Percentiles rank a stretch among this genome's conserved stretches.
Evolutionary conservation across 2,113 vertebrate genomes (phyloP).

Genomic region (Chionomys nivalis): DNA sequence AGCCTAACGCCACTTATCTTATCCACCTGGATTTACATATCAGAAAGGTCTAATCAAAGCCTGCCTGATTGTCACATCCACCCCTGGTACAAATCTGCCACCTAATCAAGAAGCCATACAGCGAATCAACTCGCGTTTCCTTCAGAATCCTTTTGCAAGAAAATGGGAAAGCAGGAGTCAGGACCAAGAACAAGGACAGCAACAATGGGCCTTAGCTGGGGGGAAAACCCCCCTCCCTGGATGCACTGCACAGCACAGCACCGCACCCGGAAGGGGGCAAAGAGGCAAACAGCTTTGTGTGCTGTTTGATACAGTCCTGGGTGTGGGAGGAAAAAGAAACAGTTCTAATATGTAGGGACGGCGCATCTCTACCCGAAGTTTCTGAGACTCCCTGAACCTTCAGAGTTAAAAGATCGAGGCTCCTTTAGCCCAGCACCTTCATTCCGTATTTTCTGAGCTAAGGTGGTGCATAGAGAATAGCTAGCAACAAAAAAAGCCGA

Average conservation of each 20-base stretch:
- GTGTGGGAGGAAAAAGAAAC: constrained; percentile 1
- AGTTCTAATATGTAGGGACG: not conserved
- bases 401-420: not conserved
- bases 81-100: constrained; percentile 80
- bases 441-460: not conserved
- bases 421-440: not conserved
- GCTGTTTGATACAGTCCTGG: not conserved
- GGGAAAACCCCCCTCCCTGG: not conserved
- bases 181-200: constrained; percentile 60
- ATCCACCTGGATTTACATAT: constrained; percentile 83
- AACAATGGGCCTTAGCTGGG: constrained; percentile 24
- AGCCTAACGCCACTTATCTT: constrained; percentile 79
- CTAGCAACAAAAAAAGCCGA: not conserved
- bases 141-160: constrained; percentile 74
- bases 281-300: constrained; percentile 57
- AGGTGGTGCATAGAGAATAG: not conserved
- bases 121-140: constrained; percentile 79
- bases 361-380: not conserved
- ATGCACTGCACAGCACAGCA: not conserved
- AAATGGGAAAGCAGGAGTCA: constrained; percentile 67
- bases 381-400: not conserved
- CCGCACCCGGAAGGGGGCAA: not conserved
- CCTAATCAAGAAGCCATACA: constrained; percentile 82
- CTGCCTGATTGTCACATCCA: constrained; percentile 81
- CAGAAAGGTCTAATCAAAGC: constrained; percentile 83